A percentile compares a stretch with the other conserved stretches of the same genome.
These are phyloP conservation scores for Podocnemis expansa DNA, from an alignment of 2,113 vertebrate genomes.

Conservation along the genomic window DNA sequence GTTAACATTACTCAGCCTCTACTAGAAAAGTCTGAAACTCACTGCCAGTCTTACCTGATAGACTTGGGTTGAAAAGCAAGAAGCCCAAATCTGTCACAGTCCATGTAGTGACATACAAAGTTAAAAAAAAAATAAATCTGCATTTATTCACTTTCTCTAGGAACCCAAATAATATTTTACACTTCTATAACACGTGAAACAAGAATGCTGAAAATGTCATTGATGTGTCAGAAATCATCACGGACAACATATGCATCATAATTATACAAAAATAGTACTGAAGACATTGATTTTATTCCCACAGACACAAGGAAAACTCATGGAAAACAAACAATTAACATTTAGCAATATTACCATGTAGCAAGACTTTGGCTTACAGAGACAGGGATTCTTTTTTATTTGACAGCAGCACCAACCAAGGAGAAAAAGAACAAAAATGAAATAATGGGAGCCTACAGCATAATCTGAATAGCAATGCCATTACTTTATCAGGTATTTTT, in stretches of 20 bases:
- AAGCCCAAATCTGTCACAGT: not conserved
- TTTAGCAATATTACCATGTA: not conserved
- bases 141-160: not conserved
- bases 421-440: not conserved
- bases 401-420: not conserved
- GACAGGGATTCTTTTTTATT: not conserved
- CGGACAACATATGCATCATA: not conserved
- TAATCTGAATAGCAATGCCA: not conserved
- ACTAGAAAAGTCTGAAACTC: not conserved
- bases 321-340: not conserved
- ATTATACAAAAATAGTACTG: not conserved
- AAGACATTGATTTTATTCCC: not conserved
- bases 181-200: not conserved
- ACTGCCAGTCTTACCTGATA: not conserved
- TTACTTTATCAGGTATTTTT: conserved; percentile 11
- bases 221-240: not conserved
- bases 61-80: conserved; percentile 19
- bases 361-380: not conserved
- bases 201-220: not conserved
- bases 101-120: not conserved
- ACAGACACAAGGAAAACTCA: not conserved
- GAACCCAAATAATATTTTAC: not conserved
- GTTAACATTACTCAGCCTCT: not conserved
- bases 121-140: not conserved
- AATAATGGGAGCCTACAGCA: not conserved